Evolutionary conservation across 1,140 invertebrate species (phyloP).

Genomic region (Penaeus chinensis): DNA sequence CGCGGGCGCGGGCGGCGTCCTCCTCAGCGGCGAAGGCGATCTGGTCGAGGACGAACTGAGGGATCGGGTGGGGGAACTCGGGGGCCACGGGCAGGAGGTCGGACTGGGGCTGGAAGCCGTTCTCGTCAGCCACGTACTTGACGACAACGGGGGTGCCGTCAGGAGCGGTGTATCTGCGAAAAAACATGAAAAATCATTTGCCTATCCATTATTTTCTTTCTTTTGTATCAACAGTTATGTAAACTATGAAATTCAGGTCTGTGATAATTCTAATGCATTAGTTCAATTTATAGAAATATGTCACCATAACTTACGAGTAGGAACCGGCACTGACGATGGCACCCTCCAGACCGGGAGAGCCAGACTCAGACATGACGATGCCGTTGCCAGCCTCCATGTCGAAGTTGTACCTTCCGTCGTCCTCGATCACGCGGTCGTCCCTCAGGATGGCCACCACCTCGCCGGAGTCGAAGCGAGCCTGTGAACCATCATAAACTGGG

Average conservation of each 20-base stretch:
- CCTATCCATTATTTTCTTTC: background rate
- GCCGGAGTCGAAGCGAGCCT: background rate
- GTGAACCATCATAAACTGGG: slow-evolving; percentile 2
- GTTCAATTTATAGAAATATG: too few relatives aligned
- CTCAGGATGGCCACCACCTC: background rate
- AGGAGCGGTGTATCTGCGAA: slow-evolving; percentile 25
- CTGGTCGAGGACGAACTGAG: slow-evolving; percentile 60
- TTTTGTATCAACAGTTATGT: background rate
- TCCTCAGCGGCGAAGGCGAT: slow-evolving; percentile 28
- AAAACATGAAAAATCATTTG: background rate
- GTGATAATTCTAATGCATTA: too few relatives aligned
- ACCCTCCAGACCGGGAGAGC: background rate
- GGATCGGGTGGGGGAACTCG: slow-evolving; percentile 50
- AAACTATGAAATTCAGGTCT: background rate
- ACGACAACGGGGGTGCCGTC: slow-evolving; percentile 18
- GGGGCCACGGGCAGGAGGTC: slow-evolving; percentile 32
- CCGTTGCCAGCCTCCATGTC: too few relatives aligned
- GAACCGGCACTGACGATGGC: too few relatives aligned
- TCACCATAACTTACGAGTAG: too few relatives aligned
- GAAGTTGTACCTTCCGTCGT: too few relatives aligned
- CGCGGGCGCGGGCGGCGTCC: slow-evolving; percentile 10
- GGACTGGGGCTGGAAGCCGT: slow-evolving; percentile 31
- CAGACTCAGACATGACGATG: too few relatives aligned
- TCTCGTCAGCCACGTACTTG: slow-evolving; percentile 30
- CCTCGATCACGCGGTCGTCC: background rate